phyloP scores from a whole-genome alignment of 2,113 vertebrate species.

The Oreochromis aureus region DNA sequence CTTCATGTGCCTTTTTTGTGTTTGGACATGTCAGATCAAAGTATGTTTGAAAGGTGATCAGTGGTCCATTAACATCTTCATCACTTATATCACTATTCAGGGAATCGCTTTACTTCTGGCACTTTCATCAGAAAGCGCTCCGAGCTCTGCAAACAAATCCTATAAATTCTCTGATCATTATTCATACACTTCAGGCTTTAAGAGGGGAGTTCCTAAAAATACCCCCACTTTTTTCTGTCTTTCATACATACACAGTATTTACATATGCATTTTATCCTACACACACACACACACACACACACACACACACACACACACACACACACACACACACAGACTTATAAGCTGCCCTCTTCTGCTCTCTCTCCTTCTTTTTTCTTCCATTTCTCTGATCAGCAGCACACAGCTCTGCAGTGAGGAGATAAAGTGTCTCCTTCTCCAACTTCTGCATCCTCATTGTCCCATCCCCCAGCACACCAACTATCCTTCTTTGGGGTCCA shows the following conservation, averaged over 20 bases:
- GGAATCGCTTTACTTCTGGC: neutral
- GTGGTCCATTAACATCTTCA: neutral
- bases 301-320: neutral
- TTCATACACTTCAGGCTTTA: slow-evolving; percentile 27
- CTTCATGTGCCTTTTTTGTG: neutral
- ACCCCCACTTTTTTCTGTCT: neutral
- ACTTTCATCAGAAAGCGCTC: neutral
- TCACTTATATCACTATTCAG: slow-evolving; percentile 10
- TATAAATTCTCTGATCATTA: slow-evolving; percentile 28
- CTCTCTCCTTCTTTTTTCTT: neutral
- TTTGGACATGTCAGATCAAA: neutral
- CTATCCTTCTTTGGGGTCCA: slow-evolving; percentile 14
- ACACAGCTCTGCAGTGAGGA: slow-evolving; percentile 27
- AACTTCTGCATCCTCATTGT: neutral
- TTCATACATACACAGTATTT: neutral
- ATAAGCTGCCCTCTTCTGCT: neutral
- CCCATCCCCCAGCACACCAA: neutral
- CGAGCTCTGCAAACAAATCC: slow-evolving; percentile 19
- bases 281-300: neutral
- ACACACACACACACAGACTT: neutral
- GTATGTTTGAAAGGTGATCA: neutral
- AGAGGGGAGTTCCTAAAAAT: slow-evolving; percentile 18
- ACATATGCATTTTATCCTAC: neutral
- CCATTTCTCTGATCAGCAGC: slow-evolving; percentile 21
- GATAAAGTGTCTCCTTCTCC: slow-evolving; percentile 30